Conservation (phyloP, 1,140 invertebrate species). For the Steinernema feltiae region DNA sequence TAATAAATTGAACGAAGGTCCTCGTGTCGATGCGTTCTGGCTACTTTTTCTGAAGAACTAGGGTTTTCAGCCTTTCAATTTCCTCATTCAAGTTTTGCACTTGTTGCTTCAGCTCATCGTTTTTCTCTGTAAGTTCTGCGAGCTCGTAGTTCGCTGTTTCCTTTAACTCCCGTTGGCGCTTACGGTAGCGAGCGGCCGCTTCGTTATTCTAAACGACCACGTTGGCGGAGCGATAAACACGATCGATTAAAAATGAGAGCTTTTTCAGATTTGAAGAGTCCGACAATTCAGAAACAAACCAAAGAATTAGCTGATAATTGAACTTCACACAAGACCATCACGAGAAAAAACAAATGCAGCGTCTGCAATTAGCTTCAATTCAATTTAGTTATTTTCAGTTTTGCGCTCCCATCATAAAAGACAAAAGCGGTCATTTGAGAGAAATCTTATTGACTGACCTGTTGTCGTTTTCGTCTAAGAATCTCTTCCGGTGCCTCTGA, state of each 20-base stretch:
- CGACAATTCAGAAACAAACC: too few relatives aligned
- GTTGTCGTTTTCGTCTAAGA: constrained; percentile 16
- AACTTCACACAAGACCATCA: too few relatives aligned
- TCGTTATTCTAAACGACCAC: constrained; percentile 18
- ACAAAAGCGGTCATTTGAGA: not conserved
- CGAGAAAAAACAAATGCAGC: too few relatives aligned
- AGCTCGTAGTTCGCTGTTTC: constrained; percentile 11
- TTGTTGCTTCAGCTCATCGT: constrained; percentile 16
- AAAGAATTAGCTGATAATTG: too few relatives aligned
- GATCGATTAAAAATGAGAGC: too few relatives aligned
- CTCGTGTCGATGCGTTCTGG: too few relatives aligned
- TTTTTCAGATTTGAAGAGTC: too few relatives aligned
- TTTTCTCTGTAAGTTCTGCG: constrained; percentile 11
- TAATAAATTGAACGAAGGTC: too few relatives aligned
- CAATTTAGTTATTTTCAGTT: not conserved
- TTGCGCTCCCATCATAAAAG: too few relatives aligned
- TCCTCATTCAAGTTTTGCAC: constrained; percentile 20
- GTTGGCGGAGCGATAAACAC: too few relatives aligned
- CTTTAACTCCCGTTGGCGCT: constrained; percentile 19
- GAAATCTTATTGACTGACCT: not conserved
- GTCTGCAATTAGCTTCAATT: not conserved
- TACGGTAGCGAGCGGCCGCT: constrained; percentile 22
- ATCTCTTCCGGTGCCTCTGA: constrained; percentile 23
- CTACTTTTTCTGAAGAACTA: constrained; percentile 17
- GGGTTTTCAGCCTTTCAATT: constrained; percentile 5